These are phyloP conservation scores for Phoeniculus purpureus DNA, from an alignment of 2,797 vertebrate species.

Conservation along the genomic window DNA sequence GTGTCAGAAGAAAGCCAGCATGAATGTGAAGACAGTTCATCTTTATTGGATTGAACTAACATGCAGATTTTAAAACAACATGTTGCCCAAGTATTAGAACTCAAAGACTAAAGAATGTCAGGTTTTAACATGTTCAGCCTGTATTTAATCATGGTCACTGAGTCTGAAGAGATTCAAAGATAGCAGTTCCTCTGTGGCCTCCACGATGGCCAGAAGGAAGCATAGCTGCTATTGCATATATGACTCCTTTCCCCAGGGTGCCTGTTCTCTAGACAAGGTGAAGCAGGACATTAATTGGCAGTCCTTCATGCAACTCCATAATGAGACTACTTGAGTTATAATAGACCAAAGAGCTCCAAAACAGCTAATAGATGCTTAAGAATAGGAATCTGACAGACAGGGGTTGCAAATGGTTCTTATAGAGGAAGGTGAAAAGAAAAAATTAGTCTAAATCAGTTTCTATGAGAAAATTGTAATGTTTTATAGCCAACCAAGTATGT, in stretches of 20 bases:
- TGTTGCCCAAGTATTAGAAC: neutral
- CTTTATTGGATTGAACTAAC: neutral
- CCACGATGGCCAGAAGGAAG: neutral
- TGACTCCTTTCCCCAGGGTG: neutral
- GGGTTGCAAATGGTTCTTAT: neutral
- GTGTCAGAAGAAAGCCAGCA: neutral
- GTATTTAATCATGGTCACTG: neutral
- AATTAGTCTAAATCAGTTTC: neutral
- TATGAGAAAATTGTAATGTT: neutral
- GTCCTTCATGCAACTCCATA: neutral
- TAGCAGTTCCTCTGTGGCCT: neutral
- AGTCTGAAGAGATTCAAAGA: neutral
- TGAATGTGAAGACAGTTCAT: neutral
- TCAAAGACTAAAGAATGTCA: neutral
- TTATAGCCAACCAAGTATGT: neutral
- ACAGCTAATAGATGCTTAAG: neutral
- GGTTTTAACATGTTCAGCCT: neutral
- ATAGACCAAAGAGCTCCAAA: neutral
- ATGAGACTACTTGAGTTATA: neutral
- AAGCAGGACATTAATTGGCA: neutral
- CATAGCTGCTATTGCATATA: neutral
- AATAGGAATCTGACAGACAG: neutral
- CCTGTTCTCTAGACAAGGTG: neutral
- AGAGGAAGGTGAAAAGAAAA: neutral
- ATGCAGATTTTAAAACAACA: neutral